Base-by-base conservation (phyloP, 2,113 vertebrate genomes). In the Oryzias javanicus region DNA sequence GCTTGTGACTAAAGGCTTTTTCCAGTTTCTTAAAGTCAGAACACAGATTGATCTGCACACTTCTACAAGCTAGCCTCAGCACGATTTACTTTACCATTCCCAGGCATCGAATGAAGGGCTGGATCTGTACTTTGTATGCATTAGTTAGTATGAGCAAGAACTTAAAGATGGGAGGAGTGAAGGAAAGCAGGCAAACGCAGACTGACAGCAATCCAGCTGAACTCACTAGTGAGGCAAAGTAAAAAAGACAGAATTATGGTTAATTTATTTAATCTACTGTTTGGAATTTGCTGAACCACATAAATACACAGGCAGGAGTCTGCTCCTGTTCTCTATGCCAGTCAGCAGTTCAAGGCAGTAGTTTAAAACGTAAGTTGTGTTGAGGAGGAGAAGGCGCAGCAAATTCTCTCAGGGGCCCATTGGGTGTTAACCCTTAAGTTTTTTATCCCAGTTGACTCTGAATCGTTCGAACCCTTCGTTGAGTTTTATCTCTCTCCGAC, bases 281-380 rank as follows among this genome's bases (percentile, higher is more conserved):
- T 55, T 49, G 51, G 53, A 81, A 74, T 76, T 64, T 8, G 13
- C 58, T 72, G 55, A 16, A 45, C 62, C 59, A 35, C 60, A 46
- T 71, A 79, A 75, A 79, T 74, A 19, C 19, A 62, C 10, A 44
- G 72, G 80, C 66, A 55, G 58, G 64, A 67, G 72, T 76, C 49
- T 27, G 61, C 64, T 70, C 42, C 64, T 75, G 61, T 68, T 82
- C 85, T 64, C 71, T 73, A 70, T 83, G 81, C 74, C 81, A 79
- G 65, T 70, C 81, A 35, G 74, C 56, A 70, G 74, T 70, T 76
- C 3, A 1, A 73, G 70, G 70, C 74, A 84, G 72, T 79, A 67
- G 62, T 73, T 85, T 78, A 81, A 81, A 75, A 82, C 78, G 72
- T 72, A 64, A 71, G 60, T 42, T 60, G 27, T 52, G 44, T 44